Conservation (phyloP, 2,113 vertebrate genomes). For the Alethe castanea region DNA sequence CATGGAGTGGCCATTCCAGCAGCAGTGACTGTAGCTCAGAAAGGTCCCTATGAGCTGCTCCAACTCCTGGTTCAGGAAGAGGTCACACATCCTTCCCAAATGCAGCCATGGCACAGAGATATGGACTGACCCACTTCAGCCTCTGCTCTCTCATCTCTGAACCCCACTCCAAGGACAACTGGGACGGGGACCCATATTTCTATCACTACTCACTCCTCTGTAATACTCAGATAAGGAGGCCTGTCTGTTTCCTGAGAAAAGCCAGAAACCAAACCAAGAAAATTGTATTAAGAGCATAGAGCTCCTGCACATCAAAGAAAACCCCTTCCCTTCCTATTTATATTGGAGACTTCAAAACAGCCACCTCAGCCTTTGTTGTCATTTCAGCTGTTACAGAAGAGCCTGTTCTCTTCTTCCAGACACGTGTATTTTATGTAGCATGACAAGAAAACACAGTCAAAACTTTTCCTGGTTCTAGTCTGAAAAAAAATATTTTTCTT, state of each 20-base stretch:
- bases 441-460: not conserved
- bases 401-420: not conserved
- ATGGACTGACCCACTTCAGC: not conserved
- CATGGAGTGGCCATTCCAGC: not conserved
- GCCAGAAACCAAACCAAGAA: not conserved
- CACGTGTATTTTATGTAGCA: not conserved
- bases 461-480: slow-evolving; percentile 1
- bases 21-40: not conserved
- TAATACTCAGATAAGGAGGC: not conserved
- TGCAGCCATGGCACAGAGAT: not conserved
- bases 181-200: not conserved
- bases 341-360: not conserved
- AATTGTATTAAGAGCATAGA: not conserved
- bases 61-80: accelerated
- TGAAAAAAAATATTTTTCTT: not conserved
- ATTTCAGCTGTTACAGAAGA: not conserved
- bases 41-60: not conserved
- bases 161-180: not conserved
- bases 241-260: not conserved
- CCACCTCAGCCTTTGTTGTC: not conserved
- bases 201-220: not conserved
- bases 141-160: not conserved
- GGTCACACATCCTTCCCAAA: not conserved
- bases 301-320: not conserved
- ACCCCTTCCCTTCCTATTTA: not conserved